Evolutionary conservation across 2,113 vertebrate genomes (phyloP).

Genomic region (Pedionomus torquatus): DNA sequence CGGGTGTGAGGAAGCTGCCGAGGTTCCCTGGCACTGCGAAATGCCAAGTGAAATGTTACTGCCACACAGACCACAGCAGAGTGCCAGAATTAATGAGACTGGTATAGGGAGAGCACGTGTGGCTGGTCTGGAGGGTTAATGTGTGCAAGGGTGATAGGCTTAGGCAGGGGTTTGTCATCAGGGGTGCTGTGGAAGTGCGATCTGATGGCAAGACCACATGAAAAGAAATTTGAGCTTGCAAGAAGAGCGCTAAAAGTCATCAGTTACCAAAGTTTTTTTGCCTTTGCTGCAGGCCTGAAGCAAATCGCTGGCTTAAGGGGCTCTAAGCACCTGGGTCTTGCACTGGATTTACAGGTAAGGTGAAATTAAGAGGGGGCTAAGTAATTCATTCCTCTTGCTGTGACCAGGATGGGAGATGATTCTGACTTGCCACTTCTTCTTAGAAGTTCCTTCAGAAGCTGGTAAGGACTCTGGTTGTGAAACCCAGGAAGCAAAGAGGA

Average conservation of each 20-base stretch:
- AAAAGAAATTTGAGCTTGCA: neutral
- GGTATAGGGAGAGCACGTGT: neutral
- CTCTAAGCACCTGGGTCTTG: constrained; percentile 28
- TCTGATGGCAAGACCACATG: neutral
- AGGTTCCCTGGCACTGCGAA: neutral
- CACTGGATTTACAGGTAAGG: constrained; percentile 26
- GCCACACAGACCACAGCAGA: neutral
- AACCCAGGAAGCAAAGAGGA: constrained; percentile 74
- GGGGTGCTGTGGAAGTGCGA: neutral
- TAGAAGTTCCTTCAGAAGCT: constrained; percentile 74
- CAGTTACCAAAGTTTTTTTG: neutral
- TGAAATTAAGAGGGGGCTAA: constrained; percentile 26
- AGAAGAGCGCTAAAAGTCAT: neutral
- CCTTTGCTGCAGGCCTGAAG: neutral
- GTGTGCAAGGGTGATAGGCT: neutral
- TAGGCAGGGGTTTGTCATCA: neutral
- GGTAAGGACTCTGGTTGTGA: constrained; percentile 71
- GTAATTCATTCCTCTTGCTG: constrained; percentile 64
- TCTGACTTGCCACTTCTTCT: constrained; percentile 68
- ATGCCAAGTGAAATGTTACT: constrained; percentile 24
- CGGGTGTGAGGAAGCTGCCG: neutral
- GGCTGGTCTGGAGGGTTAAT: neutral
- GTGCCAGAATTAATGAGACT: neutral
- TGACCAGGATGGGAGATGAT: constrained; percentile 59
- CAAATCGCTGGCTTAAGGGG: constrained; percentile 15